Evolutionary conservation across 2,113 vertebrate species (phyloP), one percentile per base, ranked within the genome.

Genomic region (Ammodytes marinus): DNA sequence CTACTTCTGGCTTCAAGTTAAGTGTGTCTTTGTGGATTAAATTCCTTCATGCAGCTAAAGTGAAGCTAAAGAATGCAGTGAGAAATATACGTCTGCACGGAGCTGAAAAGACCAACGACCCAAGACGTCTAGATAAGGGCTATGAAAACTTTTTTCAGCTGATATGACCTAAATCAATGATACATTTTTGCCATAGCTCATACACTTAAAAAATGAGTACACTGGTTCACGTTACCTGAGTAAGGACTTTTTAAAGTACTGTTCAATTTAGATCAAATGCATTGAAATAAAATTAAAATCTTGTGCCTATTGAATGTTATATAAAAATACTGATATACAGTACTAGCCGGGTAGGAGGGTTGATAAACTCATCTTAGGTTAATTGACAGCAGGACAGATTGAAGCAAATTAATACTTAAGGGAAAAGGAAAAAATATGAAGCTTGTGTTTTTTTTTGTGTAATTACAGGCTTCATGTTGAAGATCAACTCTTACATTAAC

Each of bases 401-500:
- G 65, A 55, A 88, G 71, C 49, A 90, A 87, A 90, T 91, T 50
- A 84, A 91, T 86, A 83, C 87, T 86, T 81, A 3, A 74, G 85
- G 83, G 85, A 91, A 89, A 88, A 64, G 61, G 66, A 80, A 68
- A 80, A 88, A 88, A 90, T 81, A 43, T 72, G 76, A 91, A 82
- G 77, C 82, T 71, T 64, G 68, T 65, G 54, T 45, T 76, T 88
- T 67, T 75, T 69, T 65, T 76, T 77, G 50, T 52, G 86, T 89
- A 89, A 93, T 93, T 85, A 75, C 65, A 69, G 74, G 39, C 67
- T 80, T 63, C 49, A 40, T 74, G 85, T 79, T 90, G 87, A 91
- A 93, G 66, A 90, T 90, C 90, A 55, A 49, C 67, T 45, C 75
- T 40, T 67, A 86, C 89, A 90, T 90, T 86, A 89, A 83, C 77